Percentiles rank a stretch among this genome's conserved stretches.
These are phyloP conservation scores for Hirtodrosophila alboralis DNA, from an alignment of 2,888 invertebrate species.

Conservation along the genomic window DNA sequence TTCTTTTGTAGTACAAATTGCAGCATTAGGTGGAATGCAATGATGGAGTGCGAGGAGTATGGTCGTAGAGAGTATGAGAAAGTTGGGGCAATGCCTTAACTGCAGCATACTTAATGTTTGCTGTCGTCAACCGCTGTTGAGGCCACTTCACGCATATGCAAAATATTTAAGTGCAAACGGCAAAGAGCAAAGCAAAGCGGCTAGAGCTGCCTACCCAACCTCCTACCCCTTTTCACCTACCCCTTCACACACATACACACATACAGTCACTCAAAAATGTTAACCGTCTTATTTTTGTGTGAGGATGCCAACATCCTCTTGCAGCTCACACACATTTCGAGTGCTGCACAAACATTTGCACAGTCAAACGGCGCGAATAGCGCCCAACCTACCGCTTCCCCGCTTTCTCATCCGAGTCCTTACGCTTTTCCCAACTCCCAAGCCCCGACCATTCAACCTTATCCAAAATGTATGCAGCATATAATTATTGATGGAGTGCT, in stretches of 20 bases:
- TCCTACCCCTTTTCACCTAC: not conserved
- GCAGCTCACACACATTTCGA: conserved; percentile 48
- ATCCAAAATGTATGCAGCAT: conserved; percentile 72
- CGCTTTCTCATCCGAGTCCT: not conserved
- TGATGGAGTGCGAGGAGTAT: not conserved
- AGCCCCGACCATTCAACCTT: too few relatives aligned
- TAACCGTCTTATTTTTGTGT: conserved; percentile 67
- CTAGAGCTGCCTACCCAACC: conserved; percentile 10
- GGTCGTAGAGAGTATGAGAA: not conserved
- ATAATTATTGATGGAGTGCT: conserved; percentile 77
- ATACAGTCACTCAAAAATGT: conserved; percentile 65
- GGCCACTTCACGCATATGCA: conserved; percentile 72
- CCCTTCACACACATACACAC: too few relatives aligned
- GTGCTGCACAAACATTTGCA: conserved; percentile 76
- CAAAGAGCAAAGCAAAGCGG: conserved; percentile 75
- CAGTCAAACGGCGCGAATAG: conserved; percentile 63
- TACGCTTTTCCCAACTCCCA: too few relatives aligned
- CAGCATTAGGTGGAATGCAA: conserved; percentile 15
- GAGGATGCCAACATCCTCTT: conserved; percentile 32
- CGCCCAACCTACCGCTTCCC: conserved; percentile 12
- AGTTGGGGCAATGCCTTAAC: conserved; percentile 18
- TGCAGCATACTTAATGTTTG: conserved; percentile 57
- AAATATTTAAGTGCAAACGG: conserved; percentile 75
- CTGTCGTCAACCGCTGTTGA: conserved; percentile 46
- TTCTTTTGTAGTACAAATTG: conserved; percentile 43